Percentiles rank a stretch among this genome's conserved stretches.
Evolutionary conservation across 2,113 vertebrate species (phyloP).

Genomic region (Pycnonotus jocosus): DNA sequence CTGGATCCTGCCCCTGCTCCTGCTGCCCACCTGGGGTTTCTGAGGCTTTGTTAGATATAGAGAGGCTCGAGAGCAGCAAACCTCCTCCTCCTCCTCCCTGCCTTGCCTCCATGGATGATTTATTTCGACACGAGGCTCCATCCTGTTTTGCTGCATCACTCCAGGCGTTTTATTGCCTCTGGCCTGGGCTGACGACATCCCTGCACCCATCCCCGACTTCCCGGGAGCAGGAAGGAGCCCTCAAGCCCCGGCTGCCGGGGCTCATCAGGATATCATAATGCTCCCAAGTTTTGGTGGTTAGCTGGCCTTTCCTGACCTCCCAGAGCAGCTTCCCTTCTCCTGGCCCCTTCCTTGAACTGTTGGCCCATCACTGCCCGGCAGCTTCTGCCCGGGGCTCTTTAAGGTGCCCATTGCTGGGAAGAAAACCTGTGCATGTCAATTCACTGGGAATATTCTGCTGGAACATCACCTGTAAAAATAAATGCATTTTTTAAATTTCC

Average conservation of each 20-base stretch:
- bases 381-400: not conserved
- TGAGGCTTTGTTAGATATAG: slow-evolving; percentile 11
- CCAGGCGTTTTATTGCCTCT: slow-evolving; percentile 22
- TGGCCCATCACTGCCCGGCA: not conserved
- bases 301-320: not conserved
- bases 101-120: slow-evolving; percentile 54
- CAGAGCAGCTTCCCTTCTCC: not conserved
- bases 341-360: not conserved
- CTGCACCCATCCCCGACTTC: not conserved
- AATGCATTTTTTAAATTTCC: not conserved
- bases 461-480: not conserved
- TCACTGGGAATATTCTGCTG: not conserved
- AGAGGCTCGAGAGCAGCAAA: not conserved
- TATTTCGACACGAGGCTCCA: slow-evolving; percentile 30
- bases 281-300: not conserved
- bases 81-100: slow-evolving; percentile 33
- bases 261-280: not conserved
- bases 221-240: not conserved
- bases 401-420: not conserved
- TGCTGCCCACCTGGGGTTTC: not conserved
- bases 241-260: accelerated
- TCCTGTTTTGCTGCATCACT: slow-evolving; percentile 63
- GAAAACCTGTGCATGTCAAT: not conserved
- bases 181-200: not conserved
- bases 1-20: accelerated